Conservation (phyloP, 2,888 invertebrate genomes). For the Resseliella maxima region DNA sequence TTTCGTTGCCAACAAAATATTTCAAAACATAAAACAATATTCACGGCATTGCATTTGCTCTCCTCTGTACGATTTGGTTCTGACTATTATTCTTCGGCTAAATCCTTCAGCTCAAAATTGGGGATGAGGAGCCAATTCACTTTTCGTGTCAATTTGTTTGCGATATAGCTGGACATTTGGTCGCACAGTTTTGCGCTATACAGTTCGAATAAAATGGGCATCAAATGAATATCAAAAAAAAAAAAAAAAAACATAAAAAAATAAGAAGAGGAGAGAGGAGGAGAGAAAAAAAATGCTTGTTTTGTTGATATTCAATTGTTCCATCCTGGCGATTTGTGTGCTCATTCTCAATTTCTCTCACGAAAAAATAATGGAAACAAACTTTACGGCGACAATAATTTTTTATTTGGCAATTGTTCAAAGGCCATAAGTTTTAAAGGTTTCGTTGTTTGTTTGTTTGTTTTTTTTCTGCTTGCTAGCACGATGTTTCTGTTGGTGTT, state of each 20-base stretch:
- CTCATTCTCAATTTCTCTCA: not conserved
- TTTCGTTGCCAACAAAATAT: conserved; percentile 29
- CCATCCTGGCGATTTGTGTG: not conserved
- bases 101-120: not conserved
- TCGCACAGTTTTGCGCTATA: not conserved
- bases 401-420: conserved; percentile 55
- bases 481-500: not conserved
- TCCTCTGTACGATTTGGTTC: not conserved
- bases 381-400: conserved; percentile 55
- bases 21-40: not conserved
- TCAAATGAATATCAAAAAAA: not conserved
- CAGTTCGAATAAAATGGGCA: conserved; percentile 7
- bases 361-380: conserved; percentile 10
- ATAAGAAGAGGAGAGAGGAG: too few species aligned
- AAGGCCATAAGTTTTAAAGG: conserved; percentile 54
- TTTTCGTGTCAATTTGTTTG: conserved; percentile 49
- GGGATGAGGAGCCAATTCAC: conserved; percentile 29
- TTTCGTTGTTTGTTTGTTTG: not conserved
- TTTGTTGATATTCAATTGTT: conserved; percentile 8
- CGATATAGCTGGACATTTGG: conserved; percentile 19
- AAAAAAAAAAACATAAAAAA: too few species aligned
- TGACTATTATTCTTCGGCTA: not conserved
- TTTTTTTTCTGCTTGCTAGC: not conserved
- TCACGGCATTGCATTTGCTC: not conserved
- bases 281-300: not conserved